Evolutionary conservation across 2,113 vertebrate species (phyloP).

Genomic region (Odontophorus gujanensis): DNA sequence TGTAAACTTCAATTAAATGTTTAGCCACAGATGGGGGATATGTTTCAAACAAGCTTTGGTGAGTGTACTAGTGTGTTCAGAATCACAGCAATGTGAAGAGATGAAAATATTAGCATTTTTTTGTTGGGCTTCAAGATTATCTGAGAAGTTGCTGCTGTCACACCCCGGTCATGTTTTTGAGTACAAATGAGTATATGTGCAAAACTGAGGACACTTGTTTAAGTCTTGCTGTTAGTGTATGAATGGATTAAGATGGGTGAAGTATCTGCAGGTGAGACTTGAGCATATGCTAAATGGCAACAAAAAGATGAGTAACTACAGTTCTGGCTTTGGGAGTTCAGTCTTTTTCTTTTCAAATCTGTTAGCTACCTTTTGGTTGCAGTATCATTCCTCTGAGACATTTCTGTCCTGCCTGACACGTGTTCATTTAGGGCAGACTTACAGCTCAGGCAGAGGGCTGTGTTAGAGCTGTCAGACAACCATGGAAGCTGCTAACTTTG

Average conservation of each 20-base stretch:
- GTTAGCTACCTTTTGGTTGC: not conserved
- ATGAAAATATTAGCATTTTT: not conserved
- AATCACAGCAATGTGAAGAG: not conserved
- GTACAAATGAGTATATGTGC: not conserved
- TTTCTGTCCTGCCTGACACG: not conserved
- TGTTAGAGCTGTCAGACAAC: slow-evolving; percentile 5
- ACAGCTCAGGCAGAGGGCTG: not conserved
- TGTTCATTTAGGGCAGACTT: not conserved
- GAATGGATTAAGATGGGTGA: not conserved
- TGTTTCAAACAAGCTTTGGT: not conserved
- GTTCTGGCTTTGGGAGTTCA: not conserved
- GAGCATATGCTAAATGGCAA: not conserved
- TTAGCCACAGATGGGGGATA: not conserved
- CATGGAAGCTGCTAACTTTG: slow-evolving; percentile 1
- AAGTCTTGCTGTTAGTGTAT: not conserved
- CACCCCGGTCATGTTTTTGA: not conserved
- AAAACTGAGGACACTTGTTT: not conserved
- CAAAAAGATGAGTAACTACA: not conserved
- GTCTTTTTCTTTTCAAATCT: not conserved
- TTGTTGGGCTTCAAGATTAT: not conserved
- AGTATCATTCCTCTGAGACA: not conserved
- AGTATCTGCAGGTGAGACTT: not conserved
- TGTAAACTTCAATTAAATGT: slow-evolving; percentile 17
- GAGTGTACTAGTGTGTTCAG: not conserved
- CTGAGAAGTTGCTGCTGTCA: not conserved